Evolutionary conservation across 2,113 vertebrate species (phyloP).

Genomic region (Nothobranchius furzeri): DNA sequence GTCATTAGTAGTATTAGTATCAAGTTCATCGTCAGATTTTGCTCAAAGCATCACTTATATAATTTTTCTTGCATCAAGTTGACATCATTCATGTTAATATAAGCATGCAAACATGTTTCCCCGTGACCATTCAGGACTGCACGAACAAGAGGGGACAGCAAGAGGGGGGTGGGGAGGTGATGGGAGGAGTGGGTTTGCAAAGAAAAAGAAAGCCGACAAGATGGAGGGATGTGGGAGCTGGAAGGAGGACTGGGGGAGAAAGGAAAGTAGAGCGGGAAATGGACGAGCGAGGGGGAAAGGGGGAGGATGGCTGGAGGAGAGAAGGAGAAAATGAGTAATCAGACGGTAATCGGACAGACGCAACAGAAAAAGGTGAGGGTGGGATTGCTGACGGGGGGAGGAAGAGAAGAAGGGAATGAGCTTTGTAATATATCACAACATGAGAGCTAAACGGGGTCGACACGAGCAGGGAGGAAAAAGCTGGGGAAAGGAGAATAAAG

Average conservation of each 20-base stretch:
- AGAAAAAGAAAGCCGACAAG: conserved; percentile 26
- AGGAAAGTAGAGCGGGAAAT: conserved; percentile 6
- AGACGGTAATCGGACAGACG: conserved; percentile 48
- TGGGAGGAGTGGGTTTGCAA: background rate
- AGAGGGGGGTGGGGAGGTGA: conserved; percentile 5
- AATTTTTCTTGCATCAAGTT: conserved; percentile 80
- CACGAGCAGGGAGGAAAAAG: conserved; percentile 35
- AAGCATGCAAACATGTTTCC: conserved; percentile 83
- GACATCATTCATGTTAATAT: conserved; percentile 84
- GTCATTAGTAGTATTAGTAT: conserved; percentile 80
- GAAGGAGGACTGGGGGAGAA: background rate
- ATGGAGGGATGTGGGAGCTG: conserved; percentile 11
- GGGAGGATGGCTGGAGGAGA: conserved; percentile 29
- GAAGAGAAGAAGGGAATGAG: conserved; percentile 29
- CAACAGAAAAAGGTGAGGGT: conserved; percentile 1
- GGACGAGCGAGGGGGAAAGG: conserved; percentile 21
- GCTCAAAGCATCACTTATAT: conserved; percentile 77
- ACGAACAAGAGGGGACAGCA: conserved; percentile 70
- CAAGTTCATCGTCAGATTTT: conserved; percentile 73
- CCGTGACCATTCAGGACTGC: conserved; percentile 76
- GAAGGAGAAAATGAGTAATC: conserved; percentile 49
- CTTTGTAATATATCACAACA: conserved; percentile 58
- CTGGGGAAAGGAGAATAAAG: conserved; percentile 46
- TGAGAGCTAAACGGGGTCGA: conserved; percentile 49
- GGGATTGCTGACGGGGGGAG: background rate